phyloP scores from a whole-genome alignment of 2,113 vertebrate genomes.

The Scomber colias region DNA sequence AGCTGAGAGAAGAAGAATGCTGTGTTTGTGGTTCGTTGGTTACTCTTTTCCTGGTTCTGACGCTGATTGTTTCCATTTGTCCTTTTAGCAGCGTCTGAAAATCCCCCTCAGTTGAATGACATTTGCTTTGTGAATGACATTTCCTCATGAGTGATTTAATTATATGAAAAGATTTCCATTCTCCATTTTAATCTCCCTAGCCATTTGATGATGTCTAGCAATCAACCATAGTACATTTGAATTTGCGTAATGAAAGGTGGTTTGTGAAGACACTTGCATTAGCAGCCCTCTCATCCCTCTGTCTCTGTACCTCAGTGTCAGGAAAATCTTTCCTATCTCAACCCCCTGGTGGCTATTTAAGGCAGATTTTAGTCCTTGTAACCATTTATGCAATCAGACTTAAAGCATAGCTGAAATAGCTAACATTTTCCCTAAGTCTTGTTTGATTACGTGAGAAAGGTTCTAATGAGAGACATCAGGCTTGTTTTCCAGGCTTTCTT shows the following conservation, averaged over 20 bases:
- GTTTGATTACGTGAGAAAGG: constrained; percentile 77
- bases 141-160: constrained; percentile 57
- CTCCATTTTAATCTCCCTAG: constrained; percentile 42
- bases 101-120: constrained; percentile 46
- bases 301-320: not conserved
- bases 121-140: constrained; percentile 63
- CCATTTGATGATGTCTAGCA: constrained; percentile 24
- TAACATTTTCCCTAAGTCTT: constrained; percentile 72
- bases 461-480: constrained; percentile 77
- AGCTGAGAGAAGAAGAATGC: constrained; percentile 23
- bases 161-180: constrained; percentile 47
- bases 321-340: constrained; percentile 17
- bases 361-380: constrained; percentile 54
- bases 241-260: constrained; percentile 40
- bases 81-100: constrained; percentile 50
- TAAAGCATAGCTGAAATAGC: constrained; percentile 77
- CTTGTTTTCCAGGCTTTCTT: constrained; percentile 75
- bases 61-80: constrained; percentile 53
- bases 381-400: constrained; percentile 65
- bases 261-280: constrained; percentile 20
- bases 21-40: constrained; percentile 31
- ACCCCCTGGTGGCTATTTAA: constrained; percentile 40
- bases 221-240: constrained; percentile 41
- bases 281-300: constrained; percentile 12
- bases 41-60: constrained; percentile 48